phyloP scores from a whole-genome alignment of 1,140 invertebrate species.

The Neodiprion lecontei region DNA sequence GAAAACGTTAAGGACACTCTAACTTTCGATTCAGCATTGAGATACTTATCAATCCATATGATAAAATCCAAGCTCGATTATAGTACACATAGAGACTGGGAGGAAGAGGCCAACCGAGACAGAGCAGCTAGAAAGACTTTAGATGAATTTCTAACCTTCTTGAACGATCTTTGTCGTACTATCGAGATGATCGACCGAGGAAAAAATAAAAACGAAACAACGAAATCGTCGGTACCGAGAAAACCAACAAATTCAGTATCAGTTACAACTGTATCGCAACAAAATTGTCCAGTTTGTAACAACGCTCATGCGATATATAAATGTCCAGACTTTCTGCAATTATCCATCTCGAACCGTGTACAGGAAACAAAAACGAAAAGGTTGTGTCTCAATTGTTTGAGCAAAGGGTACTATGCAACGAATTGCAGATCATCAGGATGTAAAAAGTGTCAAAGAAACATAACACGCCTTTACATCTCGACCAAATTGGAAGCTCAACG shows the following conservation, averaged over 20 bases:
- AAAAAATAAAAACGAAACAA: neutral
- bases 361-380: neutral
- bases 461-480: neutral
- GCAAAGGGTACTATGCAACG: neutral
- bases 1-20: conserved; percentile 26
- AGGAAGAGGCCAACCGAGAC: conserved; percentile 6
- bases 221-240: neutral
- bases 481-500: neutral
- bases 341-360: neutral
- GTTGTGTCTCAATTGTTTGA: neutral
- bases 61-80: conserved; percentile 18
- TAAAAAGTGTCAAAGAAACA: neutral
- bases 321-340: neutral
- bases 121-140: neutral
- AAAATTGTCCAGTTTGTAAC: neutral
- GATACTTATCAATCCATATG: conserved; percentile 19
- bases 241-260: neutral
- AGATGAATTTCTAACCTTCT: neutral
- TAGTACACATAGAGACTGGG: conserved; percentile 4
- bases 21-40: conserved; percentile 28
- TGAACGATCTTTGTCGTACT: neutral
- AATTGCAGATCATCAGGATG: neutral
- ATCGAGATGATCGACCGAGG: neutral
- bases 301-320: neutral
- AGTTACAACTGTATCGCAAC: neutral